phyloP scores from a whole-genome alignment of 2,888 invertebrate species.

The Penaeus monodon region DNA sequence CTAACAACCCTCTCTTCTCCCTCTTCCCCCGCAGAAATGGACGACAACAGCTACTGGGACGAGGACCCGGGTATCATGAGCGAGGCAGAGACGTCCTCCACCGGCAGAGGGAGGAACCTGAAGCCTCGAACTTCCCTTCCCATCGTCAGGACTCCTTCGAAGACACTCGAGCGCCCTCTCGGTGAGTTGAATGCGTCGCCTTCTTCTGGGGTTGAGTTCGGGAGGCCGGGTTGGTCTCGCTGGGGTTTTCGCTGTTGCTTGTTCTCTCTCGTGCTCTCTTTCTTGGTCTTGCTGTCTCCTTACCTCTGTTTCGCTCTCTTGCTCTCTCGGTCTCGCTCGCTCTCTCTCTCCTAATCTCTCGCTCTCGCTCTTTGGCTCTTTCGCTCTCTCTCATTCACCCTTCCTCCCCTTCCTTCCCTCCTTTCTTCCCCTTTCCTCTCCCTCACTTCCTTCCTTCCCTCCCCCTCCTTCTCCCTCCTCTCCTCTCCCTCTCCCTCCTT shows the following conservation, averaged over 20 bases:
- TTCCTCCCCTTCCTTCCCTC: not conserved
- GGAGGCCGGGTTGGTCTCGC: not conserved
- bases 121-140: slow-evolving; percentile 93
- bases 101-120: slow-evolving; percentile 78
- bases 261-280: not conserved
- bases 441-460: not conserved
- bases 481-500: not conserved
- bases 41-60: slow-evolving; percentile 76
- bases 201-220: too few relatives aligned
- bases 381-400: too few relatives aligned
- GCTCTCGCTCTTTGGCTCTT: not conserved
- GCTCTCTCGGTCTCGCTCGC: not conserved
- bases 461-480: too few relatives aligned
- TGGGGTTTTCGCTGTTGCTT: not conserved
- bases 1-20: not conserved
- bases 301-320: not conserved
- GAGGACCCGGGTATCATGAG: slow-evolving; percentile 98
- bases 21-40: slow-evolving; percentile 19
- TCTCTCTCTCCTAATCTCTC: not conserved
- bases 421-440: not conserved
- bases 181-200: slow-evolving; percentile 75
- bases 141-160: slow-evolving; percentile 93
- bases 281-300: not conserved
- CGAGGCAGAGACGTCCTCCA: slow-evolving; percentile 93
- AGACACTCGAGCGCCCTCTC: slow-evolving; percentile 91